Conservation (phyloP, 2,797 vertebrate species). For the Rhinatrema bivittatum region DNA sequence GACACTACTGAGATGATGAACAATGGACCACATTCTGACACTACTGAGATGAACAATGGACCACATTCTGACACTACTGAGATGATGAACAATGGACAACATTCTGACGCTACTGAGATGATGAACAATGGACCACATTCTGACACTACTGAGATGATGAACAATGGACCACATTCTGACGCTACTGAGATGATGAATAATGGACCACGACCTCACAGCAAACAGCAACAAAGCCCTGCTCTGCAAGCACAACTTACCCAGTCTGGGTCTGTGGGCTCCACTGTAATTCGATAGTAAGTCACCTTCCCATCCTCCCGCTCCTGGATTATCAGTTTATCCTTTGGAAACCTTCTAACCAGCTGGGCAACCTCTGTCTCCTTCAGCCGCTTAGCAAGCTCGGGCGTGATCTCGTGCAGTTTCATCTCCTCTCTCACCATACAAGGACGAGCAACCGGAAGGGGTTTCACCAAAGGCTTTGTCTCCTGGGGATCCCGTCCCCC, state of each 20-base stretch:
- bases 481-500: not conserved
- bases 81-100: too few relatives aligned
- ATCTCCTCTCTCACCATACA: constrained; percentile 36
- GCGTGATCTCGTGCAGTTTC: constrained; percentile 57
- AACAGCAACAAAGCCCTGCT: too few relatives aligned
- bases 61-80: not conserved
- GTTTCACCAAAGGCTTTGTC: not conserved
- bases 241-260: constrained; percentile 60
- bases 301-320: constrained; percentile 62
- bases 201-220: not conserved
- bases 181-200: too few relatives aligned
- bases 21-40: too few relatives aligned
- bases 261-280: constrained; percentile 68
- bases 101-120: too few relatives aligned
- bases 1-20: too few relatives aligned
- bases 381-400: constrained; percentile 46
- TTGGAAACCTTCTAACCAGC: constrained; percentile 64
- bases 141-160: too few relatives aligned
- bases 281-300: constrained; percentile 59
- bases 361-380: constrained; percentile 63
- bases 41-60: too few relatives aligned
- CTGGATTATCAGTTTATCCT: constrained; percentile 66
- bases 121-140: too few relatives aligned
- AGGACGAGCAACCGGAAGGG: not conserved
- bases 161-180: too few relatives aligned